phyloP scores from a whole-genome alignment of 2,888 invertebrate species.

The Pyrochroa serraticornis region DNA sequence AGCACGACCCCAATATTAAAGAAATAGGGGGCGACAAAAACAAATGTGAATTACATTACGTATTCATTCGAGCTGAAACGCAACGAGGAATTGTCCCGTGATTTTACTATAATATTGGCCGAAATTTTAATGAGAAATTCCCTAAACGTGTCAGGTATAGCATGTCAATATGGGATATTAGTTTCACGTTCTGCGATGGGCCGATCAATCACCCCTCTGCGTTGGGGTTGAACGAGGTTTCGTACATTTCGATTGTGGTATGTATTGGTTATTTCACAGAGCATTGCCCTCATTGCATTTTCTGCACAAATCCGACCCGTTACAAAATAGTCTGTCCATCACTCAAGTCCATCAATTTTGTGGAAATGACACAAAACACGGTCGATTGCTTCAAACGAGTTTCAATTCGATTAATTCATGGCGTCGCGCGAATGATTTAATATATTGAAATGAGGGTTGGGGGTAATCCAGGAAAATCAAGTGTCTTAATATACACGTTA shows the following conservation, averaged over 20 bases:
- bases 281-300: slow-evolving; percentile 50
- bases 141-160: slow-evolving; percentile 25
- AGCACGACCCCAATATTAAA: slow-evolving; percentile 51
- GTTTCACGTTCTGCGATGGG: slow-evolving; percentile 33
- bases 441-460: slow-evolving; percentile 19
- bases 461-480: slow-evolving; percentile 31
- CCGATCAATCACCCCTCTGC: slow-evolving; percentile 44
- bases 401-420: slow-evolving; percentile 26
- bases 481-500: slow-evolving; percentile 55
- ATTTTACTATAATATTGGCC: background rate
- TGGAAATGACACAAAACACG: slow-evolving; percentile 46
- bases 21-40: slow-evolving; percentile 55
- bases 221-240: slow-evolving; percentile 35
- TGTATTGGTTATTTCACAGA: slow-evolving; percentile 54
- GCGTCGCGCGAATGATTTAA: slow-evolving; percentile 12
- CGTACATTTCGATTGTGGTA: slow-evolving; percentile 42
- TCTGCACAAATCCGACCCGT: slow-evolving; percentile 41
- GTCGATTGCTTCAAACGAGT: slow-evolving; percentile 25
- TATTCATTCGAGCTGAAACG: slow-evolving; percentile 55
- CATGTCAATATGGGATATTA: slow-evolving; percentile 32
- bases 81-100: slow-evolving; percentile 35
- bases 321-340: slow-evolving; percentile 39
- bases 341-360: slow-evolving; percentile 46
- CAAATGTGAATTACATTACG: slow-evolving; percentile 59
- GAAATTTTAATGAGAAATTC: slow-evolving; percentile 3